Base-by-base conservation (phyloP, 2,888 invertebrate species). In the Pyrrhosoma nymphula region DNA sequence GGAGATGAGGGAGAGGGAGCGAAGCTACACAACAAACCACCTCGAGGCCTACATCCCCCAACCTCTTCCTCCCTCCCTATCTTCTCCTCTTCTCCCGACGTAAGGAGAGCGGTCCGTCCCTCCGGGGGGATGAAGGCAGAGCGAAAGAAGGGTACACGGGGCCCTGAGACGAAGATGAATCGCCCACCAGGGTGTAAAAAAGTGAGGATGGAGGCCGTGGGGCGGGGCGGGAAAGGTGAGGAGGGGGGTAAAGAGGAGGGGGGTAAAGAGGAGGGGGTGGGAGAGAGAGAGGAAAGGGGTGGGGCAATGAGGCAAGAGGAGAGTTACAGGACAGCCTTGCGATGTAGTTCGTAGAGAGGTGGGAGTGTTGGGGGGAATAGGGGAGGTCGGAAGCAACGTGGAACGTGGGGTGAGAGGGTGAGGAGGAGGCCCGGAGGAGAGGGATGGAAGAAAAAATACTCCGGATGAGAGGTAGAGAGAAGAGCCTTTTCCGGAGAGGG, bases 81-180 rank as follows among this genome's bases (percentile, higher is more conserved):
- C 90, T 90, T 56, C 26, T 60, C 16, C 47, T 47, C 47, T 8
- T 60, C 20, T 14, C 20, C 63, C 60, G 69, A 93, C 69, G 93
- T 75, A 93, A 93, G 69, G 93, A 93, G 69, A 39, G 16, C 6
- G 69, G 69, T 39, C 69, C 26, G 69, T 69, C 55, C 56, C 91
- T 63, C 26, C 56, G 63, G 91, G n/a, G 56, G 35, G 91, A 63
- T 35, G 63, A 20, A 63, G n/a, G 91, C n/a, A n/a, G 20, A 63
- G 63, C 26, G 63, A 69, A 35, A 56, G 55, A 88, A 89, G 89
- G 75, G 93, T 69, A 93, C 93, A 69, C 60, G 60, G 26, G 63
- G 91, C n/a, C 63, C 91, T 91, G 93, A 93, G 93, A 93, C 93
- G 93, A 93, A 93, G 93, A 93, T 93, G 93, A 93, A 93, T 93